Base-by-base conservation (phyloP, 2,888 invertebrate genomes). In the Drosophila monieri region DNA sequence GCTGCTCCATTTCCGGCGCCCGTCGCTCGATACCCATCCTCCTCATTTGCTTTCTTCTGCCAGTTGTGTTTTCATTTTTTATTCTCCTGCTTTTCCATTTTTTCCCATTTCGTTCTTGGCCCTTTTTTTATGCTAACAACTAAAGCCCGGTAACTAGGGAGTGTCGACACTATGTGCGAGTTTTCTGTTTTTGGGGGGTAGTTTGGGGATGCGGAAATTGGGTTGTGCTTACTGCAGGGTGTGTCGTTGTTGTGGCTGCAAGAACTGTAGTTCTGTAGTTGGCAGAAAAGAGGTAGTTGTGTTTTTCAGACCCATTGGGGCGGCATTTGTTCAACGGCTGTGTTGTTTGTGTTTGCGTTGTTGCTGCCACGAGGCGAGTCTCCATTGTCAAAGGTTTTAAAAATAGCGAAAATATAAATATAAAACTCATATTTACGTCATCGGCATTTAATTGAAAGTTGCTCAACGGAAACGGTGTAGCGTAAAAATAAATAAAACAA, bases 1-100 rank as follows among this genome's bases (percentile, higher is more conserved):
- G 73, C 85, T 81, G 85, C 64, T 80, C 74, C 80, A 80, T 73
- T 85, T 80, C 80, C 85, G 81, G 60, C 74, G 57, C 65, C 72
- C 80, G 81, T 56, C 74, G 57, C 65, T 69, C 56, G 54, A 55
- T 64, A 60, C 49, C 54, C 41, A 25, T 46, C 62, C 72, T n/a
- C 14, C 61, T 41, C 54, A 56, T 67, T 57, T 51, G 37, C 56
- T 46, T 56, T 51, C 49, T 35, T 61, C 14, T 52, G n/a, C n/a
- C 44, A 35, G 8, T 43, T 37, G 44, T 46, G 21, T 46, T 52
- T 51, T 59, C 32, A 21, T 47, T 43, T 39, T 68, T 32, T 43
- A 6, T 43, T 43, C 43, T 12, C 10, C 10, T 21, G 12, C 44
- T 18, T 46, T 54, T 64, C 15, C 21, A 23, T 23, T 54, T 23